A percentile compares a stretch with the other conserved stretches of the same genome.
These are phyloP conservation scores for Heliornis fulica DNA, from an alignment of 2,113 vertebrate genomes.

Conservation along the genomic window DNA sequence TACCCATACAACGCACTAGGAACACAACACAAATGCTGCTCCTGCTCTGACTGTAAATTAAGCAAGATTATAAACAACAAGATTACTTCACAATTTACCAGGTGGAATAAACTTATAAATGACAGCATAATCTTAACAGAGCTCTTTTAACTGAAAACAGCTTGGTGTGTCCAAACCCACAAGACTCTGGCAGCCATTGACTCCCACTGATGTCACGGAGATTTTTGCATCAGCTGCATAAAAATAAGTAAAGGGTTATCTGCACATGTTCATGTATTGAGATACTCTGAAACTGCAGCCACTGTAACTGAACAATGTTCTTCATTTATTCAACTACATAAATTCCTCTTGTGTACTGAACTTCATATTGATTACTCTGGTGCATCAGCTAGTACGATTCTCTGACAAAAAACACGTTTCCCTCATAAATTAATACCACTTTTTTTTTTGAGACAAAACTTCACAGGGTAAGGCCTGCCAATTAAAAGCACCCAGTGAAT, in stretches of 20 bases:
- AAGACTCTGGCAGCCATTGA: background rate
- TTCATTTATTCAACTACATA: background rate
- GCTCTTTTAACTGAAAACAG: background rate
- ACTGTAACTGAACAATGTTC: background rate
- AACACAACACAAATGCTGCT: background rate
- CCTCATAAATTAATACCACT: background rate
- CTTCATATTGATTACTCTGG: background rate
- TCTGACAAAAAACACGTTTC: background rate
- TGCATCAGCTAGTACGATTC: background rate
- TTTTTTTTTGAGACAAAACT: background rate
- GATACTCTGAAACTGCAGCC: background rate
- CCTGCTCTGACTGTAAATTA: background rate
- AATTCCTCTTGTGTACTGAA: background rate
- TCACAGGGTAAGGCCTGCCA: background rate
- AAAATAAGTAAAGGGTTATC: background rate
- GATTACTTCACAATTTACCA: background rate
- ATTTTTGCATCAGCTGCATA: background rate
- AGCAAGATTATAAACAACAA: background rate
- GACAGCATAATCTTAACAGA: background rate
- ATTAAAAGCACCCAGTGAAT: background rate
- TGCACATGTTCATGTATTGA: background rate
- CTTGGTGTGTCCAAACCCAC: background rate
- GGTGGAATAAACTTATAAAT: background rate
- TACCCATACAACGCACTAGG: background rate
- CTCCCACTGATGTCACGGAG: background rate